Base-by-base conservation (phyloP, 1,140 invertebrate genomes). In the Phortica variegata region DNA sequence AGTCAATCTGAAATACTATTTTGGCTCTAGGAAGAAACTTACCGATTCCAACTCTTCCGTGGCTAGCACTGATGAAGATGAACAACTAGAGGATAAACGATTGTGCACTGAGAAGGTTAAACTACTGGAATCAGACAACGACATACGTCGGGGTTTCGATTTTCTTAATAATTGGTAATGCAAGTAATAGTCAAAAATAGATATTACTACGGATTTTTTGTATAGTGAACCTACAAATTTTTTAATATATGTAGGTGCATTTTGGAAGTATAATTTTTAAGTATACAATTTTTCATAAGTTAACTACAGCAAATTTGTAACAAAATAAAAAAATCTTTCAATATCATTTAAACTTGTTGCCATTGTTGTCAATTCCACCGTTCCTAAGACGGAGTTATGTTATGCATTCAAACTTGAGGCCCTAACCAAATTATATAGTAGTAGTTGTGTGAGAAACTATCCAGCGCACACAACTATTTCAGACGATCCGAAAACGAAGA, bases 111-210 rank as follows among this genome's bases (percentile, higher is more conserved):
- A 47, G 38, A 58, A 54, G 13, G 37, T 45, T 8, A 47, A 56
- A 39, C 49, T 70, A 29, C 43, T 74, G 41, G 46, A 61, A 7
- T 26, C 49, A 3, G 43, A 56, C 43, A 17, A 54, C n/a, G 21
- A 65, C 38, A 58, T 73, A n/a, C 60, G 58, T 1, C 61, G 65
- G n/a, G 70, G 70, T 5, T 73, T 73, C 41, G 70, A 73, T 44
- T 73, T 73, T 47, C 49, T 73, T 13, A 73, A 54, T 39, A 73
- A 73, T 48, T 73, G 70, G 70, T 73, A 68, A 40, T 32, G n/a
- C n/a, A n/a, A n/a, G n/a, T 9, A 36, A 45, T 36, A 26, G 15
- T 17, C 19, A 39, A 41, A 26, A 43, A 13, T 36, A 36, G 19
- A 34, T 33, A 15, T 44, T 43, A 18, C 15, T 17, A 43, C 16